A percentile compares a stretch with the other conserved stretches of the same genome.
Conservation (phyloP, 2,888 invertebrate species). For the Neuroscelio doddi region DNA sequence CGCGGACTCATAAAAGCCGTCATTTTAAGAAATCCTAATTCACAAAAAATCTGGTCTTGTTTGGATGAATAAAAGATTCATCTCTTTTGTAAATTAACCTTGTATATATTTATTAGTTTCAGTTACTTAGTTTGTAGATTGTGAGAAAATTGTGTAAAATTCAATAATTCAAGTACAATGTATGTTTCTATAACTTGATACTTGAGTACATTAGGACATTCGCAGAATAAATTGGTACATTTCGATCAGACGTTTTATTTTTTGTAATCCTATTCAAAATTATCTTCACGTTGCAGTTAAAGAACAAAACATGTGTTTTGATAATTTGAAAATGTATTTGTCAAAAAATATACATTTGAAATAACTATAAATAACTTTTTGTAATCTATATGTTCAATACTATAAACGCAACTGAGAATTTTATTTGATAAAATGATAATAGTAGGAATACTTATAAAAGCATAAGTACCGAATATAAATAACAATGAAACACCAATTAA, state of each 20-base stretch:
- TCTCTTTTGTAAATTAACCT: slow-evolving; percentile 39
- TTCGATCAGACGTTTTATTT: slow-evolving; percentile 33
- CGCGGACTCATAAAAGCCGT: slow-evolving; percentile 51
- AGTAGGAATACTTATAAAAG: too few species aligned
- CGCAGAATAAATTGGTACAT: slow-evolving; percentile 31
- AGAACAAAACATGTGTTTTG: too few species aligned
- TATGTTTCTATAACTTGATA: neutral
- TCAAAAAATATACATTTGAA: too few species aligned
- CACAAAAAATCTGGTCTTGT: slow-evolving; percentile 1
- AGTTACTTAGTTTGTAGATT: slow-evolving; percentile 24
- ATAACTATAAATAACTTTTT: too few species aligned
- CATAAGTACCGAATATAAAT: slow-evolving; percentile 23
- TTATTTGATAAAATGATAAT: too few species aligned
- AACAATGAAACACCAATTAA: too few species aligned
- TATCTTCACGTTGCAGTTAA: neutral
- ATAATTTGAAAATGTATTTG: too few species aligned
- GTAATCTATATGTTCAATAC: too few species aligned
- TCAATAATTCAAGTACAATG: slow-evolving; percentile 27
- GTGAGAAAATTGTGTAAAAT: slow-evolving; percentile 21
- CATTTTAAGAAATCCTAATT: neutral
- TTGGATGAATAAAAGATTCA: slow-evolving; percentile 36
- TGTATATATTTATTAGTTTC: slow-evolving; percentile 46
- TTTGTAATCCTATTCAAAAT: slow-evolving; percentile 15
- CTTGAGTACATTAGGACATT: neutral
- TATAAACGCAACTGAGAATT: too few species aligned